Base-by-base conservation (phyloP, 2,113 vertebrate species). In the Brienomyrus brachyistius region DNA sequence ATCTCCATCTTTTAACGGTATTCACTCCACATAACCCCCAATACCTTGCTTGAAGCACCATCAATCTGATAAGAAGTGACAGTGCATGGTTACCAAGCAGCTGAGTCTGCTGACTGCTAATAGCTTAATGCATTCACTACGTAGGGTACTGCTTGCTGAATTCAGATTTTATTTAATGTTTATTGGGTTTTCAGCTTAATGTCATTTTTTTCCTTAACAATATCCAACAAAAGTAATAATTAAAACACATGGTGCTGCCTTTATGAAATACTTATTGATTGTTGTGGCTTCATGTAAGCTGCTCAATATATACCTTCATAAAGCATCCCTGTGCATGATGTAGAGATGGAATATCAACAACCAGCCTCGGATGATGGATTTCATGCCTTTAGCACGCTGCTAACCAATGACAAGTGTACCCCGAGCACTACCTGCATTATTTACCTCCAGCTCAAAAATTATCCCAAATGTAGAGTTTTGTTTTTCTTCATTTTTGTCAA, bases 1-100 rank as follows among this genome's bases (percentile, higher is more conserved):
- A n/a, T 82, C 87, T 31, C 70, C 90, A 90, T 91, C 88, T 54
- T 43, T 31, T 77, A 84, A 84, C 91, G 91, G 84, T 90, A 90
- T 91, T 91, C 91, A 48, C 92, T 94, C 92, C 91, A 92, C 91
- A 88, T 92, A 91, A 89, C 90, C 91, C 91, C 91, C 83, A 94
- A 94, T 93, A 93, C 94, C 92, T 90, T 91, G 90, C 94, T 93
- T 91, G 4, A 45, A 88, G 94, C 92, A 87, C 90, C 92, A 95
- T 95, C 93, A 94, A 95, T 95, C 93, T 93, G 91, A 91, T 92
- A 90, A 84, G 91, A 88, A 89, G 91, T 89, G 91, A 90, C 93
- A 91, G 91, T 93, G 91, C 94, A 43, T 80, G 74, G 92, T 95
- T 93, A 93, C 93, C 91, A 94, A 92, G 94, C 92, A 91, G 94